Evolutionary conservation across 2,888 invertebrate genomes (phyloP).

Genomic region (Acrobasis repandana): DNA sequence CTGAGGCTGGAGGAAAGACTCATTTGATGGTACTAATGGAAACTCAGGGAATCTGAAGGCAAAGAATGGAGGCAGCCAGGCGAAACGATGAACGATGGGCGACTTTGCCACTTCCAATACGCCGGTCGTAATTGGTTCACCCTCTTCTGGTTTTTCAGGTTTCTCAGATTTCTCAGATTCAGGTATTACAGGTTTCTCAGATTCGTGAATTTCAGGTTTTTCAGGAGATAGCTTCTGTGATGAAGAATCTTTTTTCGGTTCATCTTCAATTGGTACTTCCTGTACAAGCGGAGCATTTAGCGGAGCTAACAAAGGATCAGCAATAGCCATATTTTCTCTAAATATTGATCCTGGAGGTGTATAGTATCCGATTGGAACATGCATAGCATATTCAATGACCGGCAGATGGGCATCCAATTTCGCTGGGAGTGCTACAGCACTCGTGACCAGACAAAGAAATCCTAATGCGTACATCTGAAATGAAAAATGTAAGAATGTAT

Average conservation of each 20-base stretch:
- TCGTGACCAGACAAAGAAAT: slow-evolving; percentile 45
- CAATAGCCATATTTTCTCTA: neutral
- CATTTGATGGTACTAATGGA: slow-evolving; percentile 1
- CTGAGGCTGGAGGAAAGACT: neutral
- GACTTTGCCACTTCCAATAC: neutral
- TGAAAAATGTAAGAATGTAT: slow-evolving; percentile 22
- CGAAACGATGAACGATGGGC: neutral
- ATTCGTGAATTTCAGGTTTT: neutral
- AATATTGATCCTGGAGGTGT: neutral
- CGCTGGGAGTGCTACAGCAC: slow-evolving; percentile 45
- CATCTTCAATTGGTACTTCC: slow-evolving; percentile 6
- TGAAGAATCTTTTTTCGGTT: neutral
- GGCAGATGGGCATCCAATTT: slow-evolving; percentile 23
- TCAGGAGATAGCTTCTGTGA: neutral
- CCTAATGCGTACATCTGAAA: slow-evolving; percentile 50
- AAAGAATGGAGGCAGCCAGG: neutral
- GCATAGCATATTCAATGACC: neutral
- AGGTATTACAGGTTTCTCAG: neutral
- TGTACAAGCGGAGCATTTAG: neutral
- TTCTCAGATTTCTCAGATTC: too few relatives aligned
- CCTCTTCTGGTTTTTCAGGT: slow-evolving; percentile 9
- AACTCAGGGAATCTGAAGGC: neutral
- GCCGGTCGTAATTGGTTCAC: neutral
- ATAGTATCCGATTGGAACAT: slow-evolving; percentile 7
- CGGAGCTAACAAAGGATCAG: neutral